Evolutionary conservation across 2,113 vertebrate species (phyloP).

Genomic region (Cygnus atratus): DNA sequence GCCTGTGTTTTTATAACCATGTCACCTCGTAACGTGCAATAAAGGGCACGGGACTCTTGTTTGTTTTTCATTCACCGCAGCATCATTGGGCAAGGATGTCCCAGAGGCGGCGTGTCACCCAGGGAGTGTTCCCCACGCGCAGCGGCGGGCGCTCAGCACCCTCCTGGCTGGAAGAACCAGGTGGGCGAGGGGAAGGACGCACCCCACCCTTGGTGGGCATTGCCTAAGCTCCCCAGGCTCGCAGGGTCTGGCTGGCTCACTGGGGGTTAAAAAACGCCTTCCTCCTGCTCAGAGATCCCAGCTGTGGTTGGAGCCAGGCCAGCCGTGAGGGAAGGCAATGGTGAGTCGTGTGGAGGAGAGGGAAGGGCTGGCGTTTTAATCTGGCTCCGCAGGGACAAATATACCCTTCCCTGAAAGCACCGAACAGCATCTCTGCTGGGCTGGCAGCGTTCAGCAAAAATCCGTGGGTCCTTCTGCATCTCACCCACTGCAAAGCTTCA

Average conservation of each 20-base stretch:
- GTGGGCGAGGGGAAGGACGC: neutral
- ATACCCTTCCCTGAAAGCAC: neutral
- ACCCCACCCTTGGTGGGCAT: neutral
- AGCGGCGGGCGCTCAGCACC: neutral
- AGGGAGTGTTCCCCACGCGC: neutral
- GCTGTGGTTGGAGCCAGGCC: neutral
- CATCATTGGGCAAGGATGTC: neutral
- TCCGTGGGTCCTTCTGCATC: neutral
- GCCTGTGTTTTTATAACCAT: neutral
- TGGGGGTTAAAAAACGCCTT: neutral
- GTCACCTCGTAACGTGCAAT: neutral
- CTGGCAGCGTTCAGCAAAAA: neutral
- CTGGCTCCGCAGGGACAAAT: neutral
- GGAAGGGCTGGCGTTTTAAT: neutral
- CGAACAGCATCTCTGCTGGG: neutral
- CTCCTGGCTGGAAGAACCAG: neutral
- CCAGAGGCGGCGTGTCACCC: neutral
- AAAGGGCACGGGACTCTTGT: neutral
- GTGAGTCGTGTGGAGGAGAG: neutral
- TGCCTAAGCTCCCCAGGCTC: neutral
- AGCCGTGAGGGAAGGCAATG: neutral
- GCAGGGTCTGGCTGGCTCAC: neutral
- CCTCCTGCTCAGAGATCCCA: neutral
- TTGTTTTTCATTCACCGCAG: neutral
- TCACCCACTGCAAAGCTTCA: rapidly evolving